Percentiles rank a stretch among this genome's conserved stretches.
phyloP scores from a whole-genome alignment of 2,113 vertebrate species.

The Pseudopodoces humilis region DNA sequence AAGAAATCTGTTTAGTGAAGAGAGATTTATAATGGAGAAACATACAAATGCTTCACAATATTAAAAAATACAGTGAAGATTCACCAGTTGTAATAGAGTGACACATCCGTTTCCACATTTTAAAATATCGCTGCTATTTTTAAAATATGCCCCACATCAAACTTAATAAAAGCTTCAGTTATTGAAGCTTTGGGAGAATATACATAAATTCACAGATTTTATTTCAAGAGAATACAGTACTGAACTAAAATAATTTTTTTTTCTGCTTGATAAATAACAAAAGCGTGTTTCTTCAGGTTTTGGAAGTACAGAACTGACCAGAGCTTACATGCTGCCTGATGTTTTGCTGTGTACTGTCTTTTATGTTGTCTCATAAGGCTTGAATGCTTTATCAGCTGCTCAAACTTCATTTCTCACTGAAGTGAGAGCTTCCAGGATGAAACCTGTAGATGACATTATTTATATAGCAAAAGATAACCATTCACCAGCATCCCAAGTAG shows the following conservation, averaged over 20 bases:
- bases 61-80: conserved; percentile 7
- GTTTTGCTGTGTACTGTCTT: background rate
- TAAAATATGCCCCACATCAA: background rate
- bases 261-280: background rate
- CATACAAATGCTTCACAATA: background rate
- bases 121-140: conserved; percentile 27
- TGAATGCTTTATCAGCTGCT: background rate
- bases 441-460: background rate
- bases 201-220: background rate
- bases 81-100: background rate
- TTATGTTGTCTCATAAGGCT: background rate
- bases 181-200: background rate
- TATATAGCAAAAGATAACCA: background rate
- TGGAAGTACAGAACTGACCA: background rate
- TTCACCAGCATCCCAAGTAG: background rate
- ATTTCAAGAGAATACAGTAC: background rate
- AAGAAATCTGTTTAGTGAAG: background rate
- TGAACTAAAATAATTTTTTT: background rate
- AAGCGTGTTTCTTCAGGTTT: background rate
- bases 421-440: background rate
- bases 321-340: background rate
- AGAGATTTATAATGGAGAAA: background rate
- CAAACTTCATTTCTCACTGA: background rate
- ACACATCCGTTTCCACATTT: conserved; percentile 37
- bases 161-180: conserved; percentile 38